Percentiles rank a stretch among this genome's conserved stretches.
These are phyloP conservation scores for Remorina albescens DNA, from an alignment of 2,797 vertebrate genomes.

Conservation along the genomic window DNA sequence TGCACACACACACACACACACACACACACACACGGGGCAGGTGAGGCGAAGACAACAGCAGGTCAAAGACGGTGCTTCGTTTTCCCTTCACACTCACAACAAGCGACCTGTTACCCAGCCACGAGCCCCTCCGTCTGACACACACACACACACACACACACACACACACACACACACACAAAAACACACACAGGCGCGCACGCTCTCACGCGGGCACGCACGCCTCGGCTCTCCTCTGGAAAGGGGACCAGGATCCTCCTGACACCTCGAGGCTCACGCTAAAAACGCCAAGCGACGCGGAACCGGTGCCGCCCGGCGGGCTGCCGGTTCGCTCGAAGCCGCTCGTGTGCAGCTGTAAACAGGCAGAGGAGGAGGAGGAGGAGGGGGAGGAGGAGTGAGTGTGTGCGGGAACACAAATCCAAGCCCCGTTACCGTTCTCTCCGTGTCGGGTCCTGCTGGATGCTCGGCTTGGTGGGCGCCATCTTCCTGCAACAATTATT, in stretches of 20 bases:
- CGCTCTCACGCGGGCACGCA: constrained; percentile 28
- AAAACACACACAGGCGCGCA: constrained; percentile 8
- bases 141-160: too few species aligned
- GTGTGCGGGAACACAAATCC: constrained; percentile 37
- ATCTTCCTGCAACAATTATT: constrained; percentile 94
- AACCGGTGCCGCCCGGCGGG: constrained; percentile 24
- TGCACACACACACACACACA: not conserved
- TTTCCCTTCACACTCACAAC: constrained; percentile 30
- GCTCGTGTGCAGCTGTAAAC: constrained; percentile 49
- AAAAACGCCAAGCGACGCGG: constrained; percentile 55
- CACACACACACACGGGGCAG: not conserved
- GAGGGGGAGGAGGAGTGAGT: constrained; percentile 17
- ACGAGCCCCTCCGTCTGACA: constrained; percentile 42
- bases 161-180: constrained; percentile 26
- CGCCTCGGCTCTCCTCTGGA: constrained; percentile 64
- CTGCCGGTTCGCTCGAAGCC: constrained; percentile 8
- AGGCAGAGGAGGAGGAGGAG: constrained; percentile 46
- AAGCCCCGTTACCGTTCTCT: constrained; percentile 94
- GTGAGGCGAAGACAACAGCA: not conserved
- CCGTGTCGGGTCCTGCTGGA: constrained; percentile 97
- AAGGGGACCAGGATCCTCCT: constrained; percentile 74
- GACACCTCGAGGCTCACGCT: constrained; percentile 69
- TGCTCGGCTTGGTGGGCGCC: constrained; percentile 99
- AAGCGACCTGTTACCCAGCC: constrained; percentile 84
- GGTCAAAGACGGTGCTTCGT: constrained; percentile 39